Percentiles rank a stretch among this genome's conserved stretches.
These are phyloP conservation scores for Columba guinea DNA, from an alignment of 2,797 vertebrate species.

Conservation along the genomic window DNA sequence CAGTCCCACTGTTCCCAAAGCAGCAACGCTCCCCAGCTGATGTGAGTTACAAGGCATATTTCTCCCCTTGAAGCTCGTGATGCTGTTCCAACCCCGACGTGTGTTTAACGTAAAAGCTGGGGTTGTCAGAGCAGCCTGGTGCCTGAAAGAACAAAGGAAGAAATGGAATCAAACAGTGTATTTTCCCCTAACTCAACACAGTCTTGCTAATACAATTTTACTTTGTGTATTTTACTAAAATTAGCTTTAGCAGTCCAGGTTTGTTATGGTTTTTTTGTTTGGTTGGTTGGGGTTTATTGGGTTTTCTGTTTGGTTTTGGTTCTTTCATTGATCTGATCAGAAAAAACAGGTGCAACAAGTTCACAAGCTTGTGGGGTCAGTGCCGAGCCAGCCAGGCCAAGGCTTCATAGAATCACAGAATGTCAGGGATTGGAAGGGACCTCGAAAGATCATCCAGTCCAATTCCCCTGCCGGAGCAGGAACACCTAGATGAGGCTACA, in stretches of 20 bases:
- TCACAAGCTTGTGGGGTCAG: fast-evolving
- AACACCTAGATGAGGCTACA: too few species aligned
- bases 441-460: too few species aligned
- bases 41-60: fast-evolving
- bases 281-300: too few species aligned
- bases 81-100: fast-evolving
- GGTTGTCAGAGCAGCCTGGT: background rate
- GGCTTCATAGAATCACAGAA: too few species aligned
- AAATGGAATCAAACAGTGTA: background rate
- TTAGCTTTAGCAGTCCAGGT: background rate
- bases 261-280: too few species aligned
- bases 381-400: background rate
- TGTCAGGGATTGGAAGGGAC: too few species aligned
- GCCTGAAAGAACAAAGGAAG: background rate
- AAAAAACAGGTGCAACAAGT: background rate
- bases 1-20: background rate
- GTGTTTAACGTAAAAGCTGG: fast-evolving
- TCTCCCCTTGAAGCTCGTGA: background rate
- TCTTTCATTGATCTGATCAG: too few species aligned
- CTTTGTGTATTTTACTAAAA: background rate
- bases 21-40: background rate
- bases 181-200: background rate
- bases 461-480: too few species aligned
- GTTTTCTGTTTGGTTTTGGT: too few species aligned
- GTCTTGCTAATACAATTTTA: background rate